A percentile compares a stretch with the other conserved stretches of the same genome.
Conservation (phyloP, 2,113 vertebrate species). For the Axis porcinus region DNA sequence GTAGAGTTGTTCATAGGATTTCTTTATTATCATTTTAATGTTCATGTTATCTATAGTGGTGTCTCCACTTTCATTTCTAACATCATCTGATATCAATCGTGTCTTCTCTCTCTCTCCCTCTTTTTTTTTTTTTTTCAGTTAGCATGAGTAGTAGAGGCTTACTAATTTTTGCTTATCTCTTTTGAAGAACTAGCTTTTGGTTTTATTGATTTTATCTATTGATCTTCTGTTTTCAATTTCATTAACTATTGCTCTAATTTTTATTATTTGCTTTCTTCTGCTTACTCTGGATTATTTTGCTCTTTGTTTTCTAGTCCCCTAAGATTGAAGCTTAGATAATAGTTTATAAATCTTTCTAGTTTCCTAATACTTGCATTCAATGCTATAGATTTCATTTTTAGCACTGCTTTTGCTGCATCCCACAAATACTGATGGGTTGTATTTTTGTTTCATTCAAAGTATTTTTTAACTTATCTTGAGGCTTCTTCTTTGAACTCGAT, state of each 20-base stretch:
- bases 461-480: not conserved
- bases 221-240: not conserved
- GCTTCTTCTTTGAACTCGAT: not conserved
- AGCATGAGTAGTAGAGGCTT: not conserved
- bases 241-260: not conserved
- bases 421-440: not conserved
- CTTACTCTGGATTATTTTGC: not conserved
- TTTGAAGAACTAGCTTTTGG: not conserved
- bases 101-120: not conserved
- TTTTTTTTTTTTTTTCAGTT: not conserved
- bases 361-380: not conserved
- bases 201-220: conserved; percentile 18
- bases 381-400: not conserved
- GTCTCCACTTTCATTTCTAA: not conserved
- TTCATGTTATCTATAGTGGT: not conserved
- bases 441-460: not conserved
- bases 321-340: not conserved
- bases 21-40: not conserved
- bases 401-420: not conserved
- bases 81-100: not conserved
- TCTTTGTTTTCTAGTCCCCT: not conserved
- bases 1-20: not conserved
- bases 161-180: conserved; percentile 4
- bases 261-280: not conserved
- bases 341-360: not conserved